Conservation (phyloP, 2,797 vertebrate species). For the Diplodus sargus region DNA sequence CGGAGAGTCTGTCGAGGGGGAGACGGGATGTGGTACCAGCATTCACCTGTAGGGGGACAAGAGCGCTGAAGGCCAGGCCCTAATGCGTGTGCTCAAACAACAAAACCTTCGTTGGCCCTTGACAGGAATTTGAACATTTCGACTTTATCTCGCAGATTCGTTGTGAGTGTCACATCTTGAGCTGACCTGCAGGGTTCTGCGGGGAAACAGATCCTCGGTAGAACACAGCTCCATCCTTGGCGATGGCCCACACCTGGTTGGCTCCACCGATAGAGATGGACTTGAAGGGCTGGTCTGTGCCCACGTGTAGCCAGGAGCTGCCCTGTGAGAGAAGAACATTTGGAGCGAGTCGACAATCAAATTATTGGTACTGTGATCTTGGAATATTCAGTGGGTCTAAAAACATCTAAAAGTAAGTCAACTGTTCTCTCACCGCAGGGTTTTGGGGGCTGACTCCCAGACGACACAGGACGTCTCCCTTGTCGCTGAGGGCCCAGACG, state of each 20-base stretch:
- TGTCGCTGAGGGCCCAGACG: slow-evolving; percentile 95
- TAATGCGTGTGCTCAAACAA: neutral
- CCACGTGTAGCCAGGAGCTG: slow-evolving; percentile 95
- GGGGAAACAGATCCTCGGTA: slow-evolving; percentile 94
- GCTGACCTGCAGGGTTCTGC: slow-evolving; percentile 87
- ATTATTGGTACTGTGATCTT: too few relatives aligned
- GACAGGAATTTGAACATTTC: too few relatives aligned
- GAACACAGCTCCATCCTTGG: slow-evolving; percentile 93
- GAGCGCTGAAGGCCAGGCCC: neutral
- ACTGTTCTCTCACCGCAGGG: slow-evolving; percentile 86
- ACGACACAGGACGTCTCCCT: slow-evolving; percentile 96
- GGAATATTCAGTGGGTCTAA: neutral
- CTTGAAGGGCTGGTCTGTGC: slow-evolving; percentile 96
- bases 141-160: neutral
- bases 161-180: neutral
- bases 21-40: slow-evolving; percentile 97
- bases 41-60: slow-evolving; percentile 85
- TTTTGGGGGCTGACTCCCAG: slow-evolving; percentile 88
- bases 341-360: neutral
- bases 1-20: slow-evolving; percentile 91
- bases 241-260: slow-evolving; percentile 96
- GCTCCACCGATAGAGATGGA: slow-evolving; percentile 94
- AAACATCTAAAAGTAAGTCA: neutral
- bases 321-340: slow-evolving; percentile 82
- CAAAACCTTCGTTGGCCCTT: neutral